Evolutionary conservation across 2,113 vertebrate species (phyloP), one percentile per base, ranked within the genome.

Genomic region (Nasalis larvatus): DNA sequence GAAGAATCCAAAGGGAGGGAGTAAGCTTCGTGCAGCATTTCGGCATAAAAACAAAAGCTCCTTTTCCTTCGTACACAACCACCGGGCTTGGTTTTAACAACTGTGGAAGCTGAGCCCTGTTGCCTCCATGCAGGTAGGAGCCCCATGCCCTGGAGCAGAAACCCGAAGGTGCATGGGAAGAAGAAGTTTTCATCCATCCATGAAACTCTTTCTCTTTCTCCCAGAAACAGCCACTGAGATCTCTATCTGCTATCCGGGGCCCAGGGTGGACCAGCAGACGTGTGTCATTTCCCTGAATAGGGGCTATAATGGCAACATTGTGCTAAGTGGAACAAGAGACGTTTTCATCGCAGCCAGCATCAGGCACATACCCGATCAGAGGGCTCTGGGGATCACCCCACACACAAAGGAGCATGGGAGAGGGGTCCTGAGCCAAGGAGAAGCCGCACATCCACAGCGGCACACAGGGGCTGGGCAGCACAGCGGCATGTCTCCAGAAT

Each of bases 231-330:
- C 95, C 78, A 45, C 42, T 88, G 78, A 73, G 86, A 95, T 92
- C 73, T 91, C 49, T 63, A 85, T 94, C 93, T 97, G 86, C 84
- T 85, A 82, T 86, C 91, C 1, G 5, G 87, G 78, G 45, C 82
- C 68, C 69, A 18, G 91, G 35, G 60, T 69, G 4, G 88, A 76
- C 86, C 68, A 93, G 78, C 78, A 76, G 52, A 76, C 93, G n/a
- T 92, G 93, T 97, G 97, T 96, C 96, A 97, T 83, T 97, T 86
- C 89, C 81, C 97, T 63, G 58, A 76, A 60, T 68, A 54, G 85
- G 13, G 23, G 92, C 84, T 89, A 97, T 93, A 98, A 98, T 97
- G 90, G 96, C 21, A 14, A 94, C 94, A 98, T 97, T 98, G 98
- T 98, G 76, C 89, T 60, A 40, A 78, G 58, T 37, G 47, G 76